Base-by-base conservation (phyloP, 2,888 invertebrate genomes). In the Vanessa cardui region DNA sequence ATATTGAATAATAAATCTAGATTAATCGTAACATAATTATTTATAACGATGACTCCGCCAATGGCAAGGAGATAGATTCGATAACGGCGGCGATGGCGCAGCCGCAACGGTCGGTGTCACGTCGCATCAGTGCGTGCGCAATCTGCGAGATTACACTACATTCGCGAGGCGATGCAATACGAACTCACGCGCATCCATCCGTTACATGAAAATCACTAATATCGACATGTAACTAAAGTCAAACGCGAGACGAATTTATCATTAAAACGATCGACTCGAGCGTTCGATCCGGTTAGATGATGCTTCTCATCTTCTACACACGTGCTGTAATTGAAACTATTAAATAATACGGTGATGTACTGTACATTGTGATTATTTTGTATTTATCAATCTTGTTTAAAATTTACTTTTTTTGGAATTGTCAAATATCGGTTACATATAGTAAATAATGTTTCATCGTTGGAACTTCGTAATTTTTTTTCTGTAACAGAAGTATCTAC, bases 171-270 rank as follows among this genome's bases (percentile, higher is more conserved):
- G 66, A 69, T 65, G 71, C 60, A 66, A 71, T 69, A 63, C 68
- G 33, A 44, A 63, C 59, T 21, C 39, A 33, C 66, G 82, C 80
- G 81, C 83, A 80, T 73, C 76, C 80, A 78, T 76, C 88, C 88
- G 88, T 87, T 87, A 88, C 79, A 72, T 71, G 76, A 77, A 73
- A 64, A 73, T 68, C 71, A 78, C 83, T 88, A 88, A 89, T 86
- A 85, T 82, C 80, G 80, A 88, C 88, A 89, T 88, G 90, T 88
- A 88, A 88, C 87, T 77, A 84, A 85, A 84, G 83, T 83, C 83
- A 85, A 85, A 83, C 84, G 84, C 86, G 87, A 76, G 79, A 78
- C 88, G 79, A 89, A 90, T 80, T 77, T 75, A 76, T 78, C 76
- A 78, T 78, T 76, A 78, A 77, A 78, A 86, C 80, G 78, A 79